Evolutionary conservation across 2,797 vertebrate species (phyloP).

Genomic region (Falco biarmicus): DNA sequence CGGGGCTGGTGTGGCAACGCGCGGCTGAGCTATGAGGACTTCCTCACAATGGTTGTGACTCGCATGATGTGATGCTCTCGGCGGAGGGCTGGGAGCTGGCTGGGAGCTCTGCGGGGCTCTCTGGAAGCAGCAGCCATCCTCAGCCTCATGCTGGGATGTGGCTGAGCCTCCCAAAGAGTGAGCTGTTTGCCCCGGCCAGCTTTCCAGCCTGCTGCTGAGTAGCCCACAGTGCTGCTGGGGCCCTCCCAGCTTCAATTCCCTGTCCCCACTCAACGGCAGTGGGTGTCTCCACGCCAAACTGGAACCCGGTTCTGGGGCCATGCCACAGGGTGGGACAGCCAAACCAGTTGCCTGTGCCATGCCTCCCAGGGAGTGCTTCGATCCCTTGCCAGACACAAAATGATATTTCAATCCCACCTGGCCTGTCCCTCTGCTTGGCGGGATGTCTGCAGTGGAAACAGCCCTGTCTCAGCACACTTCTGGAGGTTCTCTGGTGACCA

Average conservation of each 20-base stretch:
- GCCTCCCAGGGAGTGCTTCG: background rate
- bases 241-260: background rate
- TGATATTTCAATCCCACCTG: fast-evolving
- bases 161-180: background rate
- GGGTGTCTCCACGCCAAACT: background rate
- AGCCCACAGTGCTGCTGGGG: background rate
- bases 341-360: background rate
- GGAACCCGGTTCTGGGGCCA: background rate
- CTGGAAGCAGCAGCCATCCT: fast-evolving
- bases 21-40: slow-evolving; percentile 93
- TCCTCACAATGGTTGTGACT: slow-evolving; percentile 84
- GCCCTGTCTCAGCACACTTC: fast-evolving
- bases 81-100: fast-evolving
- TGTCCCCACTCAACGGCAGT: fast-evolving
- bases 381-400: background rate
- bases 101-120: background rate
- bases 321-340: background rate
- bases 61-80: slow-evolving; percentile 83
- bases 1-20: slow-evolving; percentile 81
- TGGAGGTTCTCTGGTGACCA: background rate
- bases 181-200: background rate
- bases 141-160: fast-evolving
- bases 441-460: background rate
- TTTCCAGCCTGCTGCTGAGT: background rate
- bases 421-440: background rate